phyloP scores from a whole-genome alignment of 1,140 invertebrate genomes.

The Paracyclopina nana region DNA sequence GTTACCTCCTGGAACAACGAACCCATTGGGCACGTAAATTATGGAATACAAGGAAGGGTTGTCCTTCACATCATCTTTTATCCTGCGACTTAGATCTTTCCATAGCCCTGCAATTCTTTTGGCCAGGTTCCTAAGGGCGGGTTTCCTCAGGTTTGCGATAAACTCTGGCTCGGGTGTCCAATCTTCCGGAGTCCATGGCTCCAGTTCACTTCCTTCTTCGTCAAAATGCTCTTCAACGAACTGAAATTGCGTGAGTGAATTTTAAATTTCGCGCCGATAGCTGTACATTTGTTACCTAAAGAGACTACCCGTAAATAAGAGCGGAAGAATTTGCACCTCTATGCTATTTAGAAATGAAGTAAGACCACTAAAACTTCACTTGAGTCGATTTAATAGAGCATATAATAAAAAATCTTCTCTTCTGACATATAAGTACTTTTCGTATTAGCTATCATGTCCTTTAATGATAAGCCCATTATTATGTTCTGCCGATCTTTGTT shows the following conservation, averaged over 20 bases:
- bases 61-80: neutral
- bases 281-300: neutral
- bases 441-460: no score
- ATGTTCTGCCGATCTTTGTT: no score
- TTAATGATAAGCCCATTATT: no score
- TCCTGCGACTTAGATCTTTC: neutral
- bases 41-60: neutral
- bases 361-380: no score
- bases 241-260: no score
- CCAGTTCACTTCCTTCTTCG: neutral
- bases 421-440: no score
- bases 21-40: conserved; percentile 3
- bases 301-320: neutral
- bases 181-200: neutral
- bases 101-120: neutral
- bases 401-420: no score
- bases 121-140: neutral
- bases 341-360: no score
- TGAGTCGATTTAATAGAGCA: no score
- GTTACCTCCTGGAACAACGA: neutral
- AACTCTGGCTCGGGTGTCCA: neutral
- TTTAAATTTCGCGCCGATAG: neutral
- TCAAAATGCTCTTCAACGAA: neutral
- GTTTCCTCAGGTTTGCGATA: neutral
- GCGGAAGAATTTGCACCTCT: no score